Base-by-base conservation (phyloP, 1,140 invertebrate species). In the Pteromalus puparum region DNA sequence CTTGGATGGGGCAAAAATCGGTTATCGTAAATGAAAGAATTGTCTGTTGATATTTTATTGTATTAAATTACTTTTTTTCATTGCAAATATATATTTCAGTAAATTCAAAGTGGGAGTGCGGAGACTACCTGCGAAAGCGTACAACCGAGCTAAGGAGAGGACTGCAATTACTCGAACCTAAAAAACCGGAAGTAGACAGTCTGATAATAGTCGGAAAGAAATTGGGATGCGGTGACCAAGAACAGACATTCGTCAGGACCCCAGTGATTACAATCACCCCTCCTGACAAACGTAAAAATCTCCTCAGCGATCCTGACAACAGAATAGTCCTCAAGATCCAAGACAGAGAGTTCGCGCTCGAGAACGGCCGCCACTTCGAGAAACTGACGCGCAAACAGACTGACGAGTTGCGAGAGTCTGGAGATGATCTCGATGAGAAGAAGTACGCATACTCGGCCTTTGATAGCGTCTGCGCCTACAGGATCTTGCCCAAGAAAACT, bases 21-120 rank as follows among this genome's bases (percentile, higher is more conserved):
- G 53, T 6, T 61, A 78, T 21, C 38, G 83, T 78, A 81, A 61
- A 26, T 65, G 10, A 10, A 42, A 30, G 18, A 61, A 81, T 68
- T 61, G 15, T 53, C 77, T 15, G 28, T 74, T 42, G 5, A 9
- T 42, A 70, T 4, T 26, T 70, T 13, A 28, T 1, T 70, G 9
- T 70, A 10, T 26, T 26, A 0, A 70, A 70, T 70, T 10, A 9
- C 28, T 70, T 70, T 70, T 26, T 70, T 13, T 70, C n/a, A 67
- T 76, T 83, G 91, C 6, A 42, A 42, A 42, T 42, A 92, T 86
- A 89, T 90, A 85, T 26, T 26, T 15, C 42, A 61, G 18, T 82
- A 0, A 75, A 24, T 1, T 30, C 81, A 0, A 87, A 82, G 15
- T 88, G 90, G 88, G 81, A 87, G 9, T 61, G 74, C 0, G 89